A percentile compares a stretch with the other conserved stretches of the same genome.
Evolutionary conservation across 2,797 vertebrate species (phyloP).

Genomic region (Taenioides sp.): DNA sequence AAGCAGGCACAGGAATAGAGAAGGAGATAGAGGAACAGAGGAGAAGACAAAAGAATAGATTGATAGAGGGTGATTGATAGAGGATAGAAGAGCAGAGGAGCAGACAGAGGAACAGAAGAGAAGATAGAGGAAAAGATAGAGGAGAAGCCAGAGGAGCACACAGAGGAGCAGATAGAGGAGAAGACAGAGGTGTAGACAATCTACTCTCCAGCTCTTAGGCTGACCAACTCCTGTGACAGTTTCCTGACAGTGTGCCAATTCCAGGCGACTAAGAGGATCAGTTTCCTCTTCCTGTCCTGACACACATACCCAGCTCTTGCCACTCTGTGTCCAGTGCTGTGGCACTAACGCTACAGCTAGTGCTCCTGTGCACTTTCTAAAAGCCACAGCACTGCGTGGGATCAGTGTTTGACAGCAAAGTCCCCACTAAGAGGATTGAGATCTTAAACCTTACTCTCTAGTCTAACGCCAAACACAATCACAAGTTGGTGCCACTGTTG

Average conservation of each 20-base stretch:
- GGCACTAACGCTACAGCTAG: slow-evolving; percentile 29
- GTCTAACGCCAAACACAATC: slow-evolving; percentile 32
- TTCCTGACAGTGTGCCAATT: slow-evolving; percentile 69
- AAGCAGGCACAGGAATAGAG: background rate
- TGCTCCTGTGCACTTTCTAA: slow-evolving; percentile 26
- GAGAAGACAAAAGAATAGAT: background rate
- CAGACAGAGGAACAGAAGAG: background rate
- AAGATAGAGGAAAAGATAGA: background rate
- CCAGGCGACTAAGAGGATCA: slow-evolving; percentile 71
- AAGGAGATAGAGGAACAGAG: background rate
- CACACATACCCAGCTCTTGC: slow-evolving; percentile 53
- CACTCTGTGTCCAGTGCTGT: slow-evolving; percentile 33
- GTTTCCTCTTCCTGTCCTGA: slow-evolving; percentile 66
- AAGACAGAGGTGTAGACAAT: slow-evolving; percentile 49
- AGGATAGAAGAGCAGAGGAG: background rate
- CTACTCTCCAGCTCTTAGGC: slow-evolving; percentile 53
- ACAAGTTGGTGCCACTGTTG: slow-evolving; percentile 17
- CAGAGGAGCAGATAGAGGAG: slow-evolving; percentile 19
- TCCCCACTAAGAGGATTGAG: slow-evolving; percentile 68
- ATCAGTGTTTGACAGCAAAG: slow-evolving; percentile 56
- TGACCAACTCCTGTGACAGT: slow-evolving; percentile 68
- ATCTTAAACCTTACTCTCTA: slow-evolving; percentile 57
- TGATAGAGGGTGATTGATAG: no score
- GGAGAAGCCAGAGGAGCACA: background rate
- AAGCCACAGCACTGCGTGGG: slow-evolving; percentile 32